Evolutionary conservation across 1,140 invertebrate species (phyloP).

Genomic region (Trachelipus rathkii): DNA sequence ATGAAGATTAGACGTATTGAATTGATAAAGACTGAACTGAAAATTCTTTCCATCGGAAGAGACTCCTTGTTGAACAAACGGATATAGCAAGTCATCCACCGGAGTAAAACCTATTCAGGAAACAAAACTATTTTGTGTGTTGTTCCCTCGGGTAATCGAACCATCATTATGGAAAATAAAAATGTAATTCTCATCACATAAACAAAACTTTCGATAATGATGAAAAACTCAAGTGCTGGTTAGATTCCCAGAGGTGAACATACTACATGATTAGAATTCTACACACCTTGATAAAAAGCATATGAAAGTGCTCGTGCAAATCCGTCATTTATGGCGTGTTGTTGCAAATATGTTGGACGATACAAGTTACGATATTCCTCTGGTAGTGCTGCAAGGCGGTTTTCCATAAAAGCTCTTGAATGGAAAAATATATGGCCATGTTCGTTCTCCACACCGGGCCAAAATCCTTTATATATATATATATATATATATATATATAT

Average conservation of each 20-base stretch:
- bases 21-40: not conserved
- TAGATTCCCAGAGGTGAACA: no score
- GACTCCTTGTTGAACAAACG: not conserved
- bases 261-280: no score
- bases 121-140: no score
- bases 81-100: not conserved
- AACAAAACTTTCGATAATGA: no score
- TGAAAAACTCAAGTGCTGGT: no score
- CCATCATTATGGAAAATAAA: no score
- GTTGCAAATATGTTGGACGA: not conserved
- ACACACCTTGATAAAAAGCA: not conserved
- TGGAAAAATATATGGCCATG: not conserved
- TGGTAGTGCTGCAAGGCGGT: no score
- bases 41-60: not conserved
- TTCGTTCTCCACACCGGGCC: not conserved
- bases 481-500: no score
- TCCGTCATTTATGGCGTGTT: not conserved
- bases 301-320: not conserved
- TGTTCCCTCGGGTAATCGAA: no score
- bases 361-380: no score
- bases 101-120: not conserved
- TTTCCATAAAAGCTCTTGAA: not conserved
- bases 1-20: not conserved
- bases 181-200: no score
- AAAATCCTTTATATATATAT: not conserved